Conservation (phyloP, 2,113 vertebrate species). For the Gadus chalcogrammus region DNA sequence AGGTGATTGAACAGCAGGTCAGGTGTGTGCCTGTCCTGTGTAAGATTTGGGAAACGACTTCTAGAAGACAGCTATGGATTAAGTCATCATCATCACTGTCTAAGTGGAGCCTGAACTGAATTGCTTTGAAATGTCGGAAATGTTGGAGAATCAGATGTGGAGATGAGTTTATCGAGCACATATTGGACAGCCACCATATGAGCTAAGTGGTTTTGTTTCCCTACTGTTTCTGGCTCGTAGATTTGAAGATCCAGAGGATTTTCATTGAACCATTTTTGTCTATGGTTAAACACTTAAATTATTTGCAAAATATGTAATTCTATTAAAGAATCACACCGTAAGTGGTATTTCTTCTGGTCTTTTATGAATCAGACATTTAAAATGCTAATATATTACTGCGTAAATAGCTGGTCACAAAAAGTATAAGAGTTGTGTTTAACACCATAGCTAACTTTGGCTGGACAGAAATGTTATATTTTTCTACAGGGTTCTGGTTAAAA, state of each 20-base stretch:
- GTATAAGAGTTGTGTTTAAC: constrained; percentile 4
- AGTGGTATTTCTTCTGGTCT: neutral
- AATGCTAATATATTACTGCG: neutral
- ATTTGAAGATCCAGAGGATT: constrained; percentile 18
- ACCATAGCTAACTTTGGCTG: constrained; percentile 34
- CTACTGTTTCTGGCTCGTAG: constrained; percentile 20
- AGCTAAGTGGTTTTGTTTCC: constrained; percentile 12
- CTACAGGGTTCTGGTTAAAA: constrained; percentile 48
- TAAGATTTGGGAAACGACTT: constrained; percentile 50
- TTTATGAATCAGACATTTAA: neutral
- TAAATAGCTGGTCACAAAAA: neutral
- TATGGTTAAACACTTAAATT: constrained; percentile 12
- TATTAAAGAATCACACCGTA: constrained; percentile 1
- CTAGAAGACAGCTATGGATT: constrained; percentile 41
- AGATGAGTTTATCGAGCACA: neutral
- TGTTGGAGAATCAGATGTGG: constrained; percentile 24
- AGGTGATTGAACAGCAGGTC: constrained; percentile 16
- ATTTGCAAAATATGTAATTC: constrained; percentile 21
- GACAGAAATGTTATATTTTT: constrained; percentile 53
- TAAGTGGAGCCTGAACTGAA: constrained; percentile 47
- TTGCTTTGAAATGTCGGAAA: constrained; percentile 56
- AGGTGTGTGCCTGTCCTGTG: constrained; percentile 52
- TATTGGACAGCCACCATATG: neutral
- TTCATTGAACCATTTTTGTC: neutral
- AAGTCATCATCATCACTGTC: constrained; percentile 37